These are phyloP conservation scores for Aleiodes alternator DNA, from an alignment of 2,888 invertebrate genomes.

Conservation along the genomic window DNA sequence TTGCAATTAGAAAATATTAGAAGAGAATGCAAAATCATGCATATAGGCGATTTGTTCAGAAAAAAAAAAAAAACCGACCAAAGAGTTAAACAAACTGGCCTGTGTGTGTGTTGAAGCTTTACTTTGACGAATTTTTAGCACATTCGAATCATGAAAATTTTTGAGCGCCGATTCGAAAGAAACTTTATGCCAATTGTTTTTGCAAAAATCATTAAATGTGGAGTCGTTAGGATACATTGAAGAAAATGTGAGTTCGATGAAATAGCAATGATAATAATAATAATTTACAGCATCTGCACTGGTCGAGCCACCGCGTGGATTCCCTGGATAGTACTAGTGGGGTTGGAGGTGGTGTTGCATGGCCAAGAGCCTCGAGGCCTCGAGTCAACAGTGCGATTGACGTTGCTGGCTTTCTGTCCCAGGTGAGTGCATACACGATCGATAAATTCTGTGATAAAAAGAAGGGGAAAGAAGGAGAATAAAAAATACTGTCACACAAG, in stretches of 20 bases:
- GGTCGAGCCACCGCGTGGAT: slow-evolving; percentile 78
- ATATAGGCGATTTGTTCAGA: background rate
- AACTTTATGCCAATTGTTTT: too few species aligned
- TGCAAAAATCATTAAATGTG: too few species aligned
- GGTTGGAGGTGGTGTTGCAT: slow-evolving; percentile 62
- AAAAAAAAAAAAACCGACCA: background rate
- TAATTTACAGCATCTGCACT: slow-evolving; percentile 82
- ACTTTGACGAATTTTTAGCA: background rate
- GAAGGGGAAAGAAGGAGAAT: too few species aligned
- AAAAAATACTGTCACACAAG: slow-evolving; percentile 16
- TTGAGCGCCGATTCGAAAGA: background rate
- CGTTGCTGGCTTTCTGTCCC: slow-evolving; percentile 83
- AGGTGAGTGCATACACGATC: slow-evolving; percentile 68
- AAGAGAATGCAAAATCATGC: slow-evolving; percentile 10
- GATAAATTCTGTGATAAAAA: slow-evolving; percentile 15
- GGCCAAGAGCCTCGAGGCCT: slow-evolving; percentile 81
- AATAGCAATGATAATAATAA: slow-evolving; percentile 44
- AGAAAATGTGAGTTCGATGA: background rate
- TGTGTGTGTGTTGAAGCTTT: background rate
- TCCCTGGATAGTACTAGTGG: slow-evolving; percentile 69
- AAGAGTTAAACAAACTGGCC: background rate
- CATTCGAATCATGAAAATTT: slow-evolving; percentile 6
- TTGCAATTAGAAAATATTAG: background rate
- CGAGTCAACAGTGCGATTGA: slow-evolving; percentile 92
- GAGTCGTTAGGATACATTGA: background rate